Evolutionary conservation across 2,888 invertebrate genomes (phyloP), one percentile per base, ranked within the genome.

Genomic region (Epicampocera succincta): DNA sequence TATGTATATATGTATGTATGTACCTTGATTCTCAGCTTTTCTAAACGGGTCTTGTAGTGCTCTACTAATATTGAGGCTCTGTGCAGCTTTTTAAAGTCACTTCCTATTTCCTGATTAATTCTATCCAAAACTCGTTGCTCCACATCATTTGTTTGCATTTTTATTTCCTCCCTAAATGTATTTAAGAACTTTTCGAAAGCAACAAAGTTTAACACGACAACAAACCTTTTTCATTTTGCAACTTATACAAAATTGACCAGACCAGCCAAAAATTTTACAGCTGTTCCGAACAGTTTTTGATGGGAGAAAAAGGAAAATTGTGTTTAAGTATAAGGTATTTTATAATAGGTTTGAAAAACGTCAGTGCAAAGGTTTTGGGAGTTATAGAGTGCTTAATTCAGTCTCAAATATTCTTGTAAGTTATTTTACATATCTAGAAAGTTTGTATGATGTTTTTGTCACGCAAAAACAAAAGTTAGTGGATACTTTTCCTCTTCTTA

Each of bases 101-200:
- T 91, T 21, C 93, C 93, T 56, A 94, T 91, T 86, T 93, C 92
- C 38, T 90, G 87, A 84, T 94, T 93, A 21, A 94, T 90, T 83
- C 91, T 92, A 52, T 91, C 87, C 50, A 93, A 90, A 19, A 93
- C 90, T 83, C 89, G 87, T 54, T 87, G 84, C 74, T 91, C 89
- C 9, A 82, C 33, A 46, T n/a, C 48, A 6, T 76, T 83, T 15
- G 61, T 42, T 54, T 65, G 54, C 83, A 84, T 83, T 65, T 77
- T 71, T 3, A 65, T 25, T 25, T 25, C 25, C n/a, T n/a, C n/a
- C n/a, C n/a, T n/a, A n/a, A n/a, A n/a, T n/a, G n/a, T n/a, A n/a
- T n/a, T 9, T 21, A 58, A 11, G 11, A 40, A 56, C 25, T 17
- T 9, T 65, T 5, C 21, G 8, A n/a, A 58, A 60, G 2, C 5